Percentiles rank a stretch among this genome's conserved stretches.
Evolutionary conservation across 2,113 vertebrate species (phyloP).

Genomic region (Dolichallabes microphthalmus): DNA sequence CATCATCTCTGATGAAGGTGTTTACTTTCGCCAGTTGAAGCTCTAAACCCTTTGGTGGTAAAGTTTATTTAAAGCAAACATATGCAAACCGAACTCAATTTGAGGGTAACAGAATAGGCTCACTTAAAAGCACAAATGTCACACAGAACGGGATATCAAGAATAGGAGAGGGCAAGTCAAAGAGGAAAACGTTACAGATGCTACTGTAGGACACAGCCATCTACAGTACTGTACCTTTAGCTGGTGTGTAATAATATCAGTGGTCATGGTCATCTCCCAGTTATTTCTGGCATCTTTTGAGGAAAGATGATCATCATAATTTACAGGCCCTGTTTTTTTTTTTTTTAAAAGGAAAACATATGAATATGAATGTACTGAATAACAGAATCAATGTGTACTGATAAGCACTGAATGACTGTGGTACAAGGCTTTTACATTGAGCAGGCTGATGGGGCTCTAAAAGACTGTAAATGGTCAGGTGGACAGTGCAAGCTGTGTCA

Average conservation of each 20-base stretch:
- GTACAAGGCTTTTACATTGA: slow-evolving; percentile 68
- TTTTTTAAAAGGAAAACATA: background rate
- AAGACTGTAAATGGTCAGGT: slow-evolving; percentile 77
- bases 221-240: slow-evolving; percentile 71
- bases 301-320: slow-evolving; percentile 67
- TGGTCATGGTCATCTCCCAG: slow-evolving; percentile 79
- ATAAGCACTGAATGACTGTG: background rate
- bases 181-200: background rate
- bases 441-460: slow-evolving; percentile 54
- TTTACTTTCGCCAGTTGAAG: slow-evolving; percentile 73
- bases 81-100: background rate
- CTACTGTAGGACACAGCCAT: background rate
- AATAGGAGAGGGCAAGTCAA: background rate
- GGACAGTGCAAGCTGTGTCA: slow-evolving; percentile 72
- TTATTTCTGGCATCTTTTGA: slow-evolving; percentile 79
- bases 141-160: background rate
- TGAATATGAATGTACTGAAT: background rate
- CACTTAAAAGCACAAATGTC: too few relatives aligned
- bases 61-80: background rate
- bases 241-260: slow-evolving; percentile 69
- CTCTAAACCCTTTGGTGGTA: slow-evolving; percentile 74
- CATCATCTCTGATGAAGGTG: slow-evolving; percentile 73
- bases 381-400: background rate
- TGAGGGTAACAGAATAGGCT: background rate
- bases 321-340: slow-evolving; percentile 65